These are phyloP conservation scores for Drosophila anomelani DNA, from an alignment of 2,888 invertebrate genomes.

Conservation along the genomic window DNA sequence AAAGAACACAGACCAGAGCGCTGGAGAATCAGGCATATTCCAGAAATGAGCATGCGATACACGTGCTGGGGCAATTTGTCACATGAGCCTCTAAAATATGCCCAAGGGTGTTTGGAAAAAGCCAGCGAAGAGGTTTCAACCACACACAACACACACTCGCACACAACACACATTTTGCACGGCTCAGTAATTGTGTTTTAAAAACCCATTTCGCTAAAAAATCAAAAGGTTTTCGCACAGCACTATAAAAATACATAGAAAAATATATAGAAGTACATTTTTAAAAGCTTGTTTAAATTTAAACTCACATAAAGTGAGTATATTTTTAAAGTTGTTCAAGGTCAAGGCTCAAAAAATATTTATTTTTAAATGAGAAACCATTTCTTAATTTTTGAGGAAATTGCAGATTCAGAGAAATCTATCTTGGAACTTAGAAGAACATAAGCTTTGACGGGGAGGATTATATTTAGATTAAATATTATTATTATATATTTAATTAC, in stretches of 20 bases:
- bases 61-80: constrained; percentile 80
- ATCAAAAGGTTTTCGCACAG: not conserved
- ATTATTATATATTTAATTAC: not conserved
- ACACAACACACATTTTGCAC: constrained; percentile 4
- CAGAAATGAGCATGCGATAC: constrained; percentile 76
- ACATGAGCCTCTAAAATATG: constrained; percentile 82
- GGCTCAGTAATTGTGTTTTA: constrained; percentile 16
- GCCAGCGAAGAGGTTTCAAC: constrained; percentile 15
- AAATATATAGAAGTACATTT: not conserved
- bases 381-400: not conserved
- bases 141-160: constrained; percentile 5
- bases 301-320: not conserved
- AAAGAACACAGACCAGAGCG: constrained; percentile 1
- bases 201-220: constrained; percentile 13
- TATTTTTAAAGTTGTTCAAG: not conserved
- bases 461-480: no score
- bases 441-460: no score
- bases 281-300: not conserved
- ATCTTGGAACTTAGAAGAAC: no score
- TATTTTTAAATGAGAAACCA: not conserved
- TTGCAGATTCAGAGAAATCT: no score
- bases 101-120: constrained; percentile 67
- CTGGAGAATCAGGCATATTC: constrained; percentile 17
- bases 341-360: not conserved
- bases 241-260: not conserved